phyloP scores from a whole-genome alignment of 2,113 vertebrate species.

The Phainopepla nitens region DNA sequence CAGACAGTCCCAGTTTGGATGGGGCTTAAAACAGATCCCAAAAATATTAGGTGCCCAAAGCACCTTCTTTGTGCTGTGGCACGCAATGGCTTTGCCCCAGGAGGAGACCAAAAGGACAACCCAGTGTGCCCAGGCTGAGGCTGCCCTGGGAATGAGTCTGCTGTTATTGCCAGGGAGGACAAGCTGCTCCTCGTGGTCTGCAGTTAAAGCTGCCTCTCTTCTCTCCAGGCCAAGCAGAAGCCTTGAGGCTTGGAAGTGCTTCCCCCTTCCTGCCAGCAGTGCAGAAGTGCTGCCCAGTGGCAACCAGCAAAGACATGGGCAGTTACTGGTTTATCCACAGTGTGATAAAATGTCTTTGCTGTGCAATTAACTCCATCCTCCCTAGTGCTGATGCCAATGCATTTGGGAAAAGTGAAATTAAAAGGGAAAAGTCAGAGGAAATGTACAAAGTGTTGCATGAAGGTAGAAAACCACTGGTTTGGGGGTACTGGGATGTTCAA shows the following conservation, averaged over 20 bases:
- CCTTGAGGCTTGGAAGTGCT: conserved; percentile 17
- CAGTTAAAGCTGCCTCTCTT: conserved; percentile 13
- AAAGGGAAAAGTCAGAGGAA: neutral
- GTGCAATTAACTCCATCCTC: neutral
- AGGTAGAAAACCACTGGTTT: neutral
- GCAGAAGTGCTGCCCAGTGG: neutral
- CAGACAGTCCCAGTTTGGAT: conserved; percentile 8
- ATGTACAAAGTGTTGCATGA: fast-evolving
- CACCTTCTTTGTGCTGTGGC: neutral
- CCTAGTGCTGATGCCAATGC: neutral
- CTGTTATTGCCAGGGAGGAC: neutral
- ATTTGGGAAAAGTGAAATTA: neutral
- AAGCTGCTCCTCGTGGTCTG: neutral
- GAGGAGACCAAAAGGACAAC: neutral
- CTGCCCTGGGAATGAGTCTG: neutral
- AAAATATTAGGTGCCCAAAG: conserved; percentile 31
- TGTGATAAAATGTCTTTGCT: neutral
- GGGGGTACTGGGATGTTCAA: neutral
- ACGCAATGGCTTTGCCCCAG: neutral
- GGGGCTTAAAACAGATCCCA: neutral
- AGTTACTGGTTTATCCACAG: neutral
- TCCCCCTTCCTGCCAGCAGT: neutral
- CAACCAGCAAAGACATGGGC: neutral
- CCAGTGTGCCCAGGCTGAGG: neutral
- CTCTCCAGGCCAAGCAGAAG: neutral